phyloP scores from a whole-genome alignment of 2,888 invertebrate genomes.

The Parelbella ahira region DNA sequence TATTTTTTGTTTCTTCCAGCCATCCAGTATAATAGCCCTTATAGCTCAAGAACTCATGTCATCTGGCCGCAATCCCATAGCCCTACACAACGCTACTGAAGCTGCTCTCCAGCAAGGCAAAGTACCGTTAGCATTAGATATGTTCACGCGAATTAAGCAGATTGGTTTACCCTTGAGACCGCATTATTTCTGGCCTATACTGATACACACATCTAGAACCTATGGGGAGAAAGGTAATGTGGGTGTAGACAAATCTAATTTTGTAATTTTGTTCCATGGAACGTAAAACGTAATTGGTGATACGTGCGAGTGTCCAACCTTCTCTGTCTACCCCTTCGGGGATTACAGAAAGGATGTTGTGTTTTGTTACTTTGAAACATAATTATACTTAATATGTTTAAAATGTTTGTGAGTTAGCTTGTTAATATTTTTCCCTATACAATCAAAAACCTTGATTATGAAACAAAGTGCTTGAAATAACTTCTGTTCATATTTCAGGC shows the following conservation, averaged over 20 bases:
- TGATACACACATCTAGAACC: slow-evolving; percentile 67
- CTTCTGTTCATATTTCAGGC: slow-evolving; percentile 48
- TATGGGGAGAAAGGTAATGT: slow-evolving; percentile 80
- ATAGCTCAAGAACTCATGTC: slow-evolving; percentile 69
- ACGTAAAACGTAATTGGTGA: too few relatives aligned
- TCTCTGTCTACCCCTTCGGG: too few relatives aligned
- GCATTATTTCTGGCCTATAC: slow-evolving; percentile 85
- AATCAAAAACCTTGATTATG: too few relatives aligned
- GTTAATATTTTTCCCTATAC: too few relatives aligned
- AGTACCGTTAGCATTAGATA: slow-evolving; percentile 59
- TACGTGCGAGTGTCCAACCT: too few relatives aligned
- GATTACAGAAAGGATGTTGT: too few relatives aligned
- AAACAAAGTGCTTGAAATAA: too few relatives aligned
- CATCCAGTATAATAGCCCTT: slow-evolving; percentile 59
- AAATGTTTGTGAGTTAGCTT: too few relatives aligned
- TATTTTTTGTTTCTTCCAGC: slow-evolving; percentile 57
- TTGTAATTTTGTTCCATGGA: too few relatives aligned
- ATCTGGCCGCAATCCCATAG: slow-evolving; percentile 66
- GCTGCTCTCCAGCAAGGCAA: slow-evolving; percentile 73
- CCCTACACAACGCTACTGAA: slow-evolving; percentile 75
- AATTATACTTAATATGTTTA: too few relatives aligned
- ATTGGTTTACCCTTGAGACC: slow-evolving; percentile 66
- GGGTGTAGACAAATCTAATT: too few relatives aligned
- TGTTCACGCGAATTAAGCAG: slow-evolving; percentile 68
- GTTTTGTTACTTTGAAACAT: too few relatives aligned